Evolutionary conservation across 2,888 invertebrate genomes (phyloP).

Genomic region (Eupsilia transversa): DNA sequence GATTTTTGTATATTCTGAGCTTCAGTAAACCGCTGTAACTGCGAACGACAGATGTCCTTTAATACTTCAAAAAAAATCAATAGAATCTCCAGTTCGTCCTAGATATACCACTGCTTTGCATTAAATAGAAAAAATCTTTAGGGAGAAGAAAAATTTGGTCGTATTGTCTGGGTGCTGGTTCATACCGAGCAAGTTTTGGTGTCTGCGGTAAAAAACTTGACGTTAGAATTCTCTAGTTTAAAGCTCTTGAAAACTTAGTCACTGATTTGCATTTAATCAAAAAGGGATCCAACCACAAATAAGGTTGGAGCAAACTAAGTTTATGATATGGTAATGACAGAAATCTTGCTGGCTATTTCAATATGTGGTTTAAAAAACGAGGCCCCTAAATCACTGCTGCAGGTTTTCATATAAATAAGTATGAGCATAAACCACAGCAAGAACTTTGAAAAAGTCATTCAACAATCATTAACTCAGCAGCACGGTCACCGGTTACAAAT

Average conservation of each 20-base stretch:
- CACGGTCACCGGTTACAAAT: conserved; percentile 46
- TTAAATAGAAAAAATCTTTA: conserved; percentile 13
- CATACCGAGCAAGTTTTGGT: conserved; percentile 8
- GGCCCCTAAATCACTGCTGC: background rate
- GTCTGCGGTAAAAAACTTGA: conserved; percentile 29
- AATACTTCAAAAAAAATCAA: conserved; percentile 44
- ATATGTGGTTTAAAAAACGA: background rate
- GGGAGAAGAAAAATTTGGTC: conserved; percentile 16
- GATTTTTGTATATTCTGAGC: conserved; percentile 36
- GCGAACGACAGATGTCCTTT: conserved; percentile 41
- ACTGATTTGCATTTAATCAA: conserved; percentile 29
- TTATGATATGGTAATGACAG: background rate
- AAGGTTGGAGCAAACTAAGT: background rate
- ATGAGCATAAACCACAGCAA: background rate
- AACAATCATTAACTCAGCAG: conserved; percentile 30
- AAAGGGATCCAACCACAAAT: background rate
- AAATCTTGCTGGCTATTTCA: background rate
- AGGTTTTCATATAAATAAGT: background rate
- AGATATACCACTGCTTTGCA: conserved; percentile 33
- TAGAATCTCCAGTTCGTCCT: conserved; percentile 14
- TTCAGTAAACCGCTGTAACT: conserved; percentile 31
- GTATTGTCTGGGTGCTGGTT: conserved; percentile 15
- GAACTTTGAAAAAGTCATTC: conserved; percentile 28
- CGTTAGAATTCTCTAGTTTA: conserved; percentile 8
- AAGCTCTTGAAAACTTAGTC: conserved; percentile 5